Conservation (phyloP, 2,113 vertebrate species). For the Pycnonotus jocosus region DNA sequence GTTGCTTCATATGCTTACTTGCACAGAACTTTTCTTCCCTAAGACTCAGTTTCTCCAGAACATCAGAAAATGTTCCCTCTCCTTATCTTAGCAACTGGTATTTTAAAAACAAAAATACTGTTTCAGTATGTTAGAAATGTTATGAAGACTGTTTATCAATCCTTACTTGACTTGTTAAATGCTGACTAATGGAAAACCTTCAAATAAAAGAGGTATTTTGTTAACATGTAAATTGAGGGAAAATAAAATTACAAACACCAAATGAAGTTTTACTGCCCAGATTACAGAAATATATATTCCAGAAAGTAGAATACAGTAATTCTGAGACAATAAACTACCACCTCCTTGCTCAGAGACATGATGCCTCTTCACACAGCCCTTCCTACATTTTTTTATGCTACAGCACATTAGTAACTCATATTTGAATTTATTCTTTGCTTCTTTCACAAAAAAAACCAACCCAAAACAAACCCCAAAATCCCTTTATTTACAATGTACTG, state of each 20-base stretch:
- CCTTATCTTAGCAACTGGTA: conserved; percentile 83
- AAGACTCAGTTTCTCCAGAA: conserved; percentile 81
- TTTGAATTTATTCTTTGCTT: not conserved
- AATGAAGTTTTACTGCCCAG: not conserved
- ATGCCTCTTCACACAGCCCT: not conserved
- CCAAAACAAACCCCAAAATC: not conserved
- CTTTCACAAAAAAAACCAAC: not conserved
- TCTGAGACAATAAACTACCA: not conserved
- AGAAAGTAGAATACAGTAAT: not conserved
- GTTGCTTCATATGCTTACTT: conserved; percentile 86
- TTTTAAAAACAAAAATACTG: conserved; percentile 64
- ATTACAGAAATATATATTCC: not conserved
- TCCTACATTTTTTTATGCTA: not conserved
- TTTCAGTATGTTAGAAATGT: not conserved
- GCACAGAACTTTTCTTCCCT: conserved; percentile 81
- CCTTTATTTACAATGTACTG: not conserved
- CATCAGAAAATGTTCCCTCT: conserved; percentile 87
- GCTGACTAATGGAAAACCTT: not conserved
- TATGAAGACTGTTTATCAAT: not conserved
- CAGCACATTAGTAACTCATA: not conserved
- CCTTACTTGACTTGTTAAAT: not conserved
- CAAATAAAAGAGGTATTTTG: not conserved
- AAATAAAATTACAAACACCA: not conserved
- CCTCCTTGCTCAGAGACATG: not conserved
- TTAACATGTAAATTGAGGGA: not conserved